Evolutionary conservation across 2,113 vertebrate genomes (phyloP).

Genomic region (Microtus montanus): DNA sequence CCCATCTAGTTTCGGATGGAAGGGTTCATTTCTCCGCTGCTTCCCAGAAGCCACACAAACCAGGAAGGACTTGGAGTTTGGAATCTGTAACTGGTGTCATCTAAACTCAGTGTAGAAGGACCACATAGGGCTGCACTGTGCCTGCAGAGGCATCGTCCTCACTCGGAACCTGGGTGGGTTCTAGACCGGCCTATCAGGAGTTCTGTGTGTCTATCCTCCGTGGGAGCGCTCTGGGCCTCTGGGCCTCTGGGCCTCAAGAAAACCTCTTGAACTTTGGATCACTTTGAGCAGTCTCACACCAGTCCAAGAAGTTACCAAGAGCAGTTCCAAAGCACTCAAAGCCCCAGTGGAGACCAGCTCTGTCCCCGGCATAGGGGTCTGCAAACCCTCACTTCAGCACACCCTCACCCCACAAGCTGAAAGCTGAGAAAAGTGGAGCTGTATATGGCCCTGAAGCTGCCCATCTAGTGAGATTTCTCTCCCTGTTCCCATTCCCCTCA

Average conservation of each 20-base stretch:
- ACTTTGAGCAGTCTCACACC: not conserved
- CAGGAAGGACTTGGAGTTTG: not conserved
- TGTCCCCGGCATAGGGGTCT: not conserved
- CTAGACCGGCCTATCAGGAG: not conserved
- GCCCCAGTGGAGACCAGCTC: not conserved
- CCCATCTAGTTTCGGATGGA: not conserved
- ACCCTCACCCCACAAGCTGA: not conserved
- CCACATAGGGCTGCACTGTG: not conserved
- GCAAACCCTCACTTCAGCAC: not conserved
- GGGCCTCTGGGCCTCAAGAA: not conserved
- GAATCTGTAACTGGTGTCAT: not conserved
- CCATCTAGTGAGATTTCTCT: not conserved
- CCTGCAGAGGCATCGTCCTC: not conserved
- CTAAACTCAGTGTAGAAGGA: not conserved
- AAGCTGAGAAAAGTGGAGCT: not conserved
- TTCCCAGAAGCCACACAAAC: not conserved
- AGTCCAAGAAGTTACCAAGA: not conserved
- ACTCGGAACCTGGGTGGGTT: not conserved
- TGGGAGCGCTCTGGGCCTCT: accelerated
- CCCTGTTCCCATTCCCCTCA: not conserved
- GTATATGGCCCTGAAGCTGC: not conserved
- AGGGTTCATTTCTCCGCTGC: not conserved
- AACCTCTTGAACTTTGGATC: not conserved
- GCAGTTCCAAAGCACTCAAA: not conserved
- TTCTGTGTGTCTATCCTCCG: not conserved